These are phyloP conservation scores for Conistra vaccinii DNA, from an alignment of 2,888 invertebrate species.

Conservation along the genomic window DNA sequence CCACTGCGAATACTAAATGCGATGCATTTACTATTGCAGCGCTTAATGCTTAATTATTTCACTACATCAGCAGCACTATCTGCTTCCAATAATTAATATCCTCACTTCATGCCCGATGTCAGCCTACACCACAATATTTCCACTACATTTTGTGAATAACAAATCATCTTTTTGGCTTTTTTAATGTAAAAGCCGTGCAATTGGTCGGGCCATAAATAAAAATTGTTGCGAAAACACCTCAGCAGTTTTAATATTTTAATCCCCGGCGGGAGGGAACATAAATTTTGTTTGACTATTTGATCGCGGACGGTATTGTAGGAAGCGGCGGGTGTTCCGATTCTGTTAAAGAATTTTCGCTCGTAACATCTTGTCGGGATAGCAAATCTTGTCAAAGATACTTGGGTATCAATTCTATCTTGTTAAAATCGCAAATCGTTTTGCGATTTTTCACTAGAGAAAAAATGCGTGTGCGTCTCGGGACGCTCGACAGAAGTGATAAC, in stretches of 20 bases:
- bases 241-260: conserved; percentile 88
- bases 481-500: no score
- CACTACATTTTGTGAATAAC: conserved; percentile 77
- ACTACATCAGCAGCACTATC: conserved; percentile 4
- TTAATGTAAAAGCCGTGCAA: conserved; percentile 78
- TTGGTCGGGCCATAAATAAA: conserved; percentile 85
- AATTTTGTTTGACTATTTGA: conserved; percentile 83
- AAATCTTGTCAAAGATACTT: conserved; percentile 9
- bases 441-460: not conserved
- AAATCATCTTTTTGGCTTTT: conserved; percentile 79
- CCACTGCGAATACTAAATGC: not conserved
- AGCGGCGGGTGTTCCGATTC: conserved; percentile 64
- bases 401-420: conserved; percentile 1
- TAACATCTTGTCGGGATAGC: conserved; percentile 4
- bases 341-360: conserved; percentile 54
- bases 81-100: conserved; percentile 24
- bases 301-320: conserved; percentile 62
- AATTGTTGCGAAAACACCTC: conserved; percentile 84
- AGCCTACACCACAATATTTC: conserved; percentile 62
- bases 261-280: conserved; percentile 78
- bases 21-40: not conserved
- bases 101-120: conserved; percentile 42
- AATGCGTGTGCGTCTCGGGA: no score
- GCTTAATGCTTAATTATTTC: not conserved
- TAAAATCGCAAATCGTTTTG: not conserved